Evolutionary conservation across 2,888 invertebrate genomes (phyloP).

Genomic region (Lacanobia wlatinum): DNA sequence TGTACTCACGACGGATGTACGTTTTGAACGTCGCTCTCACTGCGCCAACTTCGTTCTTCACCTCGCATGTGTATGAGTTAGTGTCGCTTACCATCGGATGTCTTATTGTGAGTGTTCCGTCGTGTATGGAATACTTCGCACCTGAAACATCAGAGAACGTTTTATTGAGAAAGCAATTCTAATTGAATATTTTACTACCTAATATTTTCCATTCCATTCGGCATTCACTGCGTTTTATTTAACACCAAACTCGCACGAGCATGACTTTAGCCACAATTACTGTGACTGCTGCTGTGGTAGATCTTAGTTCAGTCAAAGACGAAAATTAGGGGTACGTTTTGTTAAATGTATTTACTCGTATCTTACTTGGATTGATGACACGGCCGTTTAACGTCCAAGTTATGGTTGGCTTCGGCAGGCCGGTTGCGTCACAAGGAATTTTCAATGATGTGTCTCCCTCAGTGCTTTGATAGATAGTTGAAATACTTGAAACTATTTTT

Average conservation of each 20-base stretch:
- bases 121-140: conserved; percentile 25
- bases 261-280: no score
- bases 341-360: no score
- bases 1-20: not conserved
- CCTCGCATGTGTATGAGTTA: not conserved
- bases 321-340: no score
- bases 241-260: no score
- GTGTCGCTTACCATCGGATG: conserved; percentile 7
- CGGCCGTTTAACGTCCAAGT: conserved; percentile 31
- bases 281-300: no score
- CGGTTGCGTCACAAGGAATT: conserved; percentile 39
- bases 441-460: conserved; percentile 41
- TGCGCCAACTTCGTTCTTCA: not conserved
- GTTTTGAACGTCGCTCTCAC: not conserved
- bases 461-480: conserved; percentile 11
- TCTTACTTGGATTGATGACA: conserved; percentile 24
- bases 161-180: no score
- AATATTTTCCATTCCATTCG: no score
- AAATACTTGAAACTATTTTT: conserved; percentile 15
- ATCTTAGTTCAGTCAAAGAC: no score
- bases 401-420: conserved; percentile 41
- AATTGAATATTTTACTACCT: no score
- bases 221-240: no score
- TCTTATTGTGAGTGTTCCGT: conserved; percentile 36
- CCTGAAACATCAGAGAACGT: conserved; percentile 7